These are phyloP conservation scores for Resseliella maxima DNA, from an alignment of 2,888 invertebrate species.

Conservation along the genomic window DNA sequence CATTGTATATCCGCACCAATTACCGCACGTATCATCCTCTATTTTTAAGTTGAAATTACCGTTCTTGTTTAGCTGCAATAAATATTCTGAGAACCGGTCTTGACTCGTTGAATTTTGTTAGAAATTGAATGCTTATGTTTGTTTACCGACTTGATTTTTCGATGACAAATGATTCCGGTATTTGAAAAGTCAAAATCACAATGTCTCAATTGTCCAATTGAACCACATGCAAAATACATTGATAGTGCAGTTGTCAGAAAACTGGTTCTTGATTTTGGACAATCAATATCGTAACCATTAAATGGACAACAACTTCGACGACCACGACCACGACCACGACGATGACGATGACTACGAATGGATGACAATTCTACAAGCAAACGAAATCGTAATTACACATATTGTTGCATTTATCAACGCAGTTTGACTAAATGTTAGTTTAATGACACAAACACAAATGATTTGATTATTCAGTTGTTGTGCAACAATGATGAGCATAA, in stretches of 20 bases:
- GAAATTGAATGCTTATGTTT: not conserved
- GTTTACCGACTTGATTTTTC: not conserved
- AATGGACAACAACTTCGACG: not conserved
- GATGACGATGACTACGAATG: not conserved
- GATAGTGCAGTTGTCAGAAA: not conserved
- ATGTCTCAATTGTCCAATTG: constrained; percentile 15
- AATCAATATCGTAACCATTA: not conserved
- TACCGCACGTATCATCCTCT: not conserved
- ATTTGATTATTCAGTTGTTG: not conserved
- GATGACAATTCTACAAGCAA: not conserved
- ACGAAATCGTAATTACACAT: constrained; percentile 11
- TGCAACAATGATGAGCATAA: not conserved
- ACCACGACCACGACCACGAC: not conserved
- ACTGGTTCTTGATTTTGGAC: not conserved
- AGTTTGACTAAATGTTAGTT: constrained; percentile 19
- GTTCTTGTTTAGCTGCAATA: not conserved
- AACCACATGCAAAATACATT: not conserved
- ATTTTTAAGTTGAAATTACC: not conserved
- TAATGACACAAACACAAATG: constrained; percentile 27
- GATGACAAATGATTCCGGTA: constrained; percentile 9
- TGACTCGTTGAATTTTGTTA: not conserved
- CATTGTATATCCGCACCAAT: constrained; percentile 6
- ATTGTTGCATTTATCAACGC: not conserved
- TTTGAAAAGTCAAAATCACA: not conserved
- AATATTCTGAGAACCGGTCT: constrained; percentile 6